A percentile compares a stretch with the other conserved stretches of the same genome.
These are phyloP conservation scores for Coccyzus lansbergi DNA, from an alignment of 2,797 vertebrate genomes.

Conservation along the genomic window DNA sequence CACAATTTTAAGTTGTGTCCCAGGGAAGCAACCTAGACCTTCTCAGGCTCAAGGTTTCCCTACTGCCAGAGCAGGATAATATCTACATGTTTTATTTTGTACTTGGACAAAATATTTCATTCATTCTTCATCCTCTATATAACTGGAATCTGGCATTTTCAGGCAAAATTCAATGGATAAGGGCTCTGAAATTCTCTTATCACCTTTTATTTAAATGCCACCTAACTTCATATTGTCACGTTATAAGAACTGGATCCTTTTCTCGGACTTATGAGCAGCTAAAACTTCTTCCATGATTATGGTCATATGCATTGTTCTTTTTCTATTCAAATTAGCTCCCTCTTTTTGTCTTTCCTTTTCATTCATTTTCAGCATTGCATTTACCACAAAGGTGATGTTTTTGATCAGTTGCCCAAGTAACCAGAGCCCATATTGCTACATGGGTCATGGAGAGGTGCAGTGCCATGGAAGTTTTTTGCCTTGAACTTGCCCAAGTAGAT, in stretches of 20 bases:
- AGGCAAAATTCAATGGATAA: background rate
- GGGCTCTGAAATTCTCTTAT: background rate
- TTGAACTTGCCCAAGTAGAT: background rate
- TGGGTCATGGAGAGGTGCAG: background rate
- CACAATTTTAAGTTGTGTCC: background rate
- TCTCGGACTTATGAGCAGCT: background rate
- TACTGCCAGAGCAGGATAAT: background rate
- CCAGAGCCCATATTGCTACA: background rate
- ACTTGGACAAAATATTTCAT: background rate
- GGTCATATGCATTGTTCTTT: background rate
- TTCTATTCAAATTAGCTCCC: background rate
- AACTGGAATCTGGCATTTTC: background rate
- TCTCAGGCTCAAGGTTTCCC: background rate
- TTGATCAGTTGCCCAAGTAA: background rate
- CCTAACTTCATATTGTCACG: background rate
- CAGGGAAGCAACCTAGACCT: background rate
- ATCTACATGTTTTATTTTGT: background rate
- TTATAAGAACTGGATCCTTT: background rate
- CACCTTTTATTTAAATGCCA: background rate
- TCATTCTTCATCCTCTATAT: background rate
- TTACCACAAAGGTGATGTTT: background rate
- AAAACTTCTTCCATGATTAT: background rate
- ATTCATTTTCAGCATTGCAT: background rate
- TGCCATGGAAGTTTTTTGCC: background rate
- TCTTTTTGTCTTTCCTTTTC: background rate